Base-by-base conservation (phyloP, 2,113 vertebrate genomes). In the Neodon shergylaensis region DNA sequence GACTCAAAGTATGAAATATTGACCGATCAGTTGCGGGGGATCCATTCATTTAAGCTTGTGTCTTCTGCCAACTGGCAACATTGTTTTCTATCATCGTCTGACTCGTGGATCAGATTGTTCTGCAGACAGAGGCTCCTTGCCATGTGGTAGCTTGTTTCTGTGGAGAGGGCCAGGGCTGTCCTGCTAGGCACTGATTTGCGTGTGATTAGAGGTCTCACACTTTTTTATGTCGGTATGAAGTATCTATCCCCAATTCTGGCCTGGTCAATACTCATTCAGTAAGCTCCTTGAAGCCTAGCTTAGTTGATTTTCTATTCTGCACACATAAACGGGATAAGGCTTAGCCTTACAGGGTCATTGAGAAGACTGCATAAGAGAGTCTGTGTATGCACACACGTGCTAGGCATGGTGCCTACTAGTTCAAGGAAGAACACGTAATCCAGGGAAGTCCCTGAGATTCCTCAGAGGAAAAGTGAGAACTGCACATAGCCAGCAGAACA, bases 271-370 rank as follows among this genome's bases (percentile, higher is more conserved):
- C 14, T 72, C 74, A n/a, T 28, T 73, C n/a, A 16, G 52, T 39
- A 93, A 63, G 44, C 73, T 88, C n/a, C 26, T 14, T 24, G 74
- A 82, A 68, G 66, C 33, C 84, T 77, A 61, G 11, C 54, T 61
- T 91, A 33, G 47, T 74, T 92, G 12, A 7, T 94, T 89, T 95
- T 88, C 68, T 95, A 77, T 65, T 68, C 63, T 66, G 63, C 22
- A 91, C 76, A 58, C 33, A 47, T 33, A 26, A 47, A 21, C 47
- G 11, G 28, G 73, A 58, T 5, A 68, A 39, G 65, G 10, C 33
- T 28, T n/a, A 6, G 3, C 65, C 47, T 85, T 17, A 12, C 21
- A 66, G 65, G 36, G 42, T 47, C n/a, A 10, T 7, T 73, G 91
- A 94, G 24, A 7, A 39, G 31, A 83, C 7, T 2, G 9, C 19